Conservation (phyloP, 2,888 invertebrate genomes). For the Nomada fucata region DNA sequence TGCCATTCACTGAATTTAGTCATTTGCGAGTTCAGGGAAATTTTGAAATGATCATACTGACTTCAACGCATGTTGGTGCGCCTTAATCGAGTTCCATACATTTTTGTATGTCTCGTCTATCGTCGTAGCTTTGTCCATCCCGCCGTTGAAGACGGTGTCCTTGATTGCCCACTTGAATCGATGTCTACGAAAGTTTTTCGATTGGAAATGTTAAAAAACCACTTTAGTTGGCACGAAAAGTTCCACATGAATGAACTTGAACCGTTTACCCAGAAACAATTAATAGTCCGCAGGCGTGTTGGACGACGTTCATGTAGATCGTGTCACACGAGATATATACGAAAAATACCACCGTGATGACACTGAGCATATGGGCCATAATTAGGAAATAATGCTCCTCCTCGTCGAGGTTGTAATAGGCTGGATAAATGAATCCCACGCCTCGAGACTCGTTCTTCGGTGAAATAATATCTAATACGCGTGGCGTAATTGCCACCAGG, state of each 20-base stretch:
- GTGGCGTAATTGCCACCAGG: background rate
- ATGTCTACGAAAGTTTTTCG: background rate
- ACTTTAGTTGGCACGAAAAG: background rate
- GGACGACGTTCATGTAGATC: constrained; percentile 10
- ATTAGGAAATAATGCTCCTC: constrained; percentile 8
- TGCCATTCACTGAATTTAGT: too few relatives aligned
- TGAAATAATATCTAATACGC: background rate
- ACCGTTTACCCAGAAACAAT: constrained; percentile 2
- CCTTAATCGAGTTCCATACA: background rate
- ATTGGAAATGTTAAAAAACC: background rate
- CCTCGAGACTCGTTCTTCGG: constrained; percentile 19
- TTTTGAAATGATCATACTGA: background rate
- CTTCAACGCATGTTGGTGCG: background rate
- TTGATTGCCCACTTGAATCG: background rate
- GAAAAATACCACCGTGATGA: background rate
- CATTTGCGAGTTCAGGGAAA: too few relatives aligned
- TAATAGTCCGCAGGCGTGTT: constrained; percentile 27
- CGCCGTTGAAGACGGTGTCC: accelerated
- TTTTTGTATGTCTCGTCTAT: background rate
- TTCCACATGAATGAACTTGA: background rate
- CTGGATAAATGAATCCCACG: constrained; percentile 1
- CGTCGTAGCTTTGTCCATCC: too few relatives aligned
- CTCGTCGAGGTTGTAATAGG: constrained; percentile 11
- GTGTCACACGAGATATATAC: constrained; percentile 25
- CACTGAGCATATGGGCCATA: background rate